Evolutionary conservation across 2,113 vertebrate species (phyloP), one percentile per base, ranked within the genome.

Genomic region (Lanius ludovicianus): DNA sequence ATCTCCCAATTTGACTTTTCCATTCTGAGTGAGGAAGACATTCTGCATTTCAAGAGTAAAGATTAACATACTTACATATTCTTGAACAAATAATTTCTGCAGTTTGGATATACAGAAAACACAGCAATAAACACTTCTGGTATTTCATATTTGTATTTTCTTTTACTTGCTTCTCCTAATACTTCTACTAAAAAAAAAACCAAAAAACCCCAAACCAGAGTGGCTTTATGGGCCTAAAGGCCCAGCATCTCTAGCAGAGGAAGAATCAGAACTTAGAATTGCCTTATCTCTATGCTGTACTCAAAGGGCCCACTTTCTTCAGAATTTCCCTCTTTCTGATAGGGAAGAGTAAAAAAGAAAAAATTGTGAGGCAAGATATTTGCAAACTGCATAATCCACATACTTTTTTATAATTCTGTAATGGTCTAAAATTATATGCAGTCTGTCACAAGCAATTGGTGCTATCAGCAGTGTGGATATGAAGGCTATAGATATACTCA

Each of bases 1-100:
- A 95, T 99, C 99, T 85, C 99, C 99, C 59, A 99, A 82, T 97
- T 99, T 99, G 77, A 99, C 86, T 89, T 97, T 98, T 92, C 98
- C 98, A 46, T 93, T 96, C 90, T 98, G 98, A 57, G 99, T 99
- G 89, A 99, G 98, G 97, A 99, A 99, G 95, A 99, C 95, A 60
- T 99, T 99, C 99, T 99, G 97, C 39, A 86, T 97, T 90, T 76
- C 74, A 85, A 74, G 87, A 95, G 87, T 15, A 82, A 7, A 57
- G 42, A 57, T 90, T 77, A 37, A 74, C 9, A 57, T 15, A 90
- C 15, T 62, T 76, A 69, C 56, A 49, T 52, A 39, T 30, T 62
- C 31, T 71, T 39, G 57, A 50, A 77, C 6, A 2, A 92, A 67
- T 77, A 2, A 44, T 33, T 69, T 86, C 49, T 88, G 50, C 23